Conservation (phyloP, 2,113 vertebrate genomes). For the Myiozetetes cayanensis region DNA sequence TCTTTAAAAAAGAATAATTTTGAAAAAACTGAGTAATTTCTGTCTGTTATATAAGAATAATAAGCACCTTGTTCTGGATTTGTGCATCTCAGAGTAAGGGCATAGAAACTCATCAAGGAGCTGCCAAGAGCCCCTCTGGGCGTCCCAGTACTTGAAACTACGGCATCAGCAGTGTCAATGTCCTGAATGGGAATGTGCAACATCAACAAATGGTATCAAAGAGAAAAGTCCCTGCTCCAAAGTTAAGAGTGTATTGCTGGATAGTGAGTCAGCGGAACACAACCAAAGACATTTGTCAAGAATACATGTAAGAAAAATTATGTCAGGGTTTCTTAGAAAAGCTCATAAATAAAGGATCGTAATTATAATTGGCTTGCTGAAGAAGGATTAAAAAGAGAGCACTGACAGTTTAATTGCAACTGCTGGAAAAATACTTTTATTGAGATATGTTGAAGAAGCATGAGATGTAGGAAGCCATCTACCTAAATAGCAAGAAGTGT, state of each 20-base stretch:
- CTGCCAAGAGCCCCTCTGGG: neutral
- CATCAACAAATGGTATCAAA: neutral
- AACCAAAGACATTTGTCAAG: fast-evolving
- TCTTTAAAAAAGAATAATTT: neutral
- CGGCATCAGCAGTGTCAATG: neutral
- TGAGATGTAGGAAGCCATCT: neutral
- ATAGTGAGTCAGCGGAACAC: neutral
- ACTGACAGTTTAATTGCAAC: neutral
- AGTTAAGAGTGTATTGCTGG: neutral
- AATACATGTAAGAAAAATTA: neutral
- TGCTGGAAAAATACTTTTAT: neutral
- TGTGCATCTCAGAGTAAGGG: neutral
- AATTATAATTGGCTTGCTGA: neutral
- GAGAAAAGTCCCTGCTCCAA: neutral
- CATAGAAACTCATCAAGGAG: neutral
- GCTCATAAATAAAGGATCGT: neutral
- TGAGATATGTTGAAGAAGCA: neutral
- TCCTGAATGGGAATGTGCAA: neutral
- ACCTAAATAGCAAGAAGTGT: neutral
- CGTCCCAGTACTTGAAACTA: neutral
- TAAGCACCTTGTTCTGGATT: neutral
- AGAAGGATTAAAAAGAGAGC: neutral
- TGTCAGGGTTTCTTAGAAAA: neutral
- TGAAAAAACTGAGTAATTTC: neutral
- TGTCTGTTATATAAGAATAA: neutral